Base-by-base conservation (phyloP, 2,797 vertebrate species). In the Platyrinchus mystaceus region DNA sequence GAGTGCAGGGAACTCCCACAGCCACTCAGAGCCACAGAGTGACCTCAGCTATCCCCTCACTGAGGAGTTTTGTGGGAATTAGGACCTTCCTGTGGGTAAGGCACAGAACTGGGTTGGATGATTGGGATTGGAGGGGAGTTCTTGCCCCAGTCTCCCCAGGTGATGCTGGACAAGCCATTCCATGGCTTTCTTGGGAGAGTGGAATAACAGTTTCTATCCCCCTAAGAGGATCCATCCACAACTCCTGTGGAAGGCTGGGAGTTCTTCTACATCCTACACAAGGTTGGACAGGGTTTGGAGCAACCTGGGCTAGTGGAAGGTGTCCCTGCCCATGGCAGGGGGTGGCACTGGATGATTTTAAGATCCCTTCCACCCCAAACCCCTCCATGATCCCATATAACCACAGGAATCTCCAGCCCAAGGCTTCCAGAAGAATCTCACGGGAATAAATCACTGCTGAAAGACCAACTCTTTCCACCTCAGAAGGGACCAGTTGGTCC, bases 371-470 rank as follows among this genome's bases (percentile, higher is more conserved):
- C 44, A 63, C n/a, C 67, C 59, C 85, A 20, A 44, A n/a, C 6
- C 44, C 8, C 16, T 17, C 58, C 49, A 1, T 1, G 22, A 22
- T 62, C 37, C 59, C 59, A 10, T 6, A 6, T 3, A 56, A 44
- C 67, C 67, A 30, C 28, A 30, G 23, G 28, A 59, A 73, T 22
- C 28, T 17, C 37, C 52, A 34, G 52, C 1, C 52, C 6, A 12
- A 7, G 0, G 0, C 23, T 34, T 5, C 52, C 28, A 62, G 46
- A 30, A 64, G 10, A 34, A 60, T 1, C 21, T 28, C 43, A 2
- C 0, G 1, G 27, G 47, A 28, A 56, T 18, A 22, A 74, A 59
- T 9, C 4, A 0, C 0, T 0, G 10, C 27, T 20, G 5, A 9
- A 46, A 49, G 10, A 8, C 4, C 15, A 7, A 2, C 14, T 7